These are phyloP conservation scores for Ctena decussata DNA, from an alignment of 2,888 invertebrate species.

Conservation along the genomic window DNA sequence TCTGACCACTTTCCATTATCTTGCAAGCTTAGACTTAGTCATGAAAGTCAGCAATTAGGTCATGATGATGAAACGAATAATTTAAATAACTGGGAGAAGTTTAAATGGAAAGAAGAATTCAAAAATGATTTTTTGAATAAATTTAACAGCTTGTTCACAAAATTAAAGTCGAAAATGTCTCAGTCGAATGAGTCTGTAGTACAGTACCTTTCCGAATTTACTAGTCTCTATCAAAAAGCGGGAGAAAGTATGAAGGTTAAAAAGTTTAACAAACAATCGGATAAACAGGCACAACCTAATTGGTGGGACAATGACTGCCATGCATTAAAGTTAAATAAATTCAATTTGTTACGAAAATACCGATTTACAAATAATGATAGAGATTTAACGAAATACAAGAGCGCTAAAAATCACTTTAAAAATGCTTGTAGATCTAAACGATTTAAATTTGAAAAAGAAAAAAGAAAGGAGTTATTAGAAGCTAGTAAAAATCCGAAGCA, in stretches of 20 bases:
- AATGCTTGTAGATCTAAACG: background rate
- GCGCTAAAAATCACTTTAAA: background rate
- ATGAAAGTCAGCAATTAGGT: background rate
- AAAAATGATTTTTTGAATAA: background rate
- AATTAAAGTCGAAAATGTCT: too few relatives aligned
- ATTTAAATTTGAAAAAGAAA: background rate
- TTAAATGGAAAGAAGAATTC: background rate
- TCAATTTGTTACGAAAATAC: background rate
- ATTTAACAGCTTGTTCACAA: background rate
- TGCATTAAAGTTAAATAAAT: too few relatives aligned
- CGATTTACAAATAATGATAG: too few relatives aligned
- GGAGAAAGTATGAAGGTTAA: too few relatives aligned
- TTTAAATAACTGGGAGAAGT: background rate
- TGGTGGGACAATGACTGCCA: too few relatives aligned
- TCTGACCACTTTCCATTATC: constrained; percentile 19
- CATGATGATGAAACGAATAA: background rate
- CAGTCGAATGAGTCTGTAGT: too few relatives aligned
- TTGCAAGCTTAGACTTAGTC: background rate
- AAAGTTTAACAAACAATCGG: too few relatives aligned
- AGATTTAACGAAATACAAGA: background rate
- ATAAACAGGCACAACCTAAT: too few relatives aligned
- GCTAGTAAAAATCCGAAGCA: background rate
- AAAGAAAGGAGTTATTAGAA: background rate
- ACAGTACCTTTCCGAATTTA: too few relatives aligned
- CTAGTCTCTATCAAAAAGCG: too few relatives aligned